Conservation (phyloP, 1,140 invertebrate genomes). For the Manduca sexta region DNA sequence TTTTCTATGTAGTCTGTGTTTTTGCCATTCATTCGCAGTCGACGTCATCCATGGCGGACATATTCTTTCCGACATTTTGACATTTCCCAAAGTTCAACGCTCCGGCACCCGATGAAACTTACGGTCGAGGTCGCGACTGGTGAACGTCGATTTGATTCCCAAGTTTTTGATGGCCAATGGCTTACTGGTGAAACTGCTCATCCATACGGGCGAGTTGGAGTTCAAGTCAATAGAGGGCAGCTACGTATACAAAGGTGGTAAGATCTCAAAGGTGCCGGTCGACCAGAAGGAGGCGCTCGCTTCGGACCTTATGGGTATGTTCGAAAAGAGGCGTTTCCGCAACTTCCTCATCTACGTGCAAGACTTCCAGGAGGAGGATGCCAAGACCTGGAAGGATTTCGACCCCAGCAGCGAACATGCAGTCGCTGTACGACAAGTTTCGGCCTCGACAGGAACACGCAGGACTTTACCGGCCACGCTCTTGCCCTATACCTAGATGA, state of each 20-base stretch:
- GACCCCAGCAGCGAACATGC: constrained; percentile 91
- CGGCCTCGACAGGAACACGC: constrained; percentile 96
- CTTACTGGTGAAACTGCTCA: constrained; percentile 96
- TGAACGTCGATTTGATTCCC: constrained; percentile 99
- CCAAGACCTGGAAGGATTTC: constrained; percentile 95
- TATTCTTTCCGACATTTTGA: constrained; percentile 68
- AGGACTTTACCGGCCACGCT: constrained; percentile 99
- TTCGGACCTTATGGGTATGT: constrained; percentile 98
- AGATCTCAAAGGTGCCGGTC: constrained; percentile 99
- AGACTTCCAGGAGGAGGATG: constrained; percentile 93
- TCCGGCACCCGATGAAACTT: constrained; percentile 87
- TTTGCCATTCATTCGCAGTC: constrained; percentile 14
- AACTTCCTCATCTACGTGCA: constrained; percentile 98
- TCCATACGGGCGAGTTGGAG: constrained; percentile 99
- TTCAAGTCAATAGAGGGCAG: constrained; percentile 99
- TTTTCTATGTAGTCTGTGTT: too few species aligned
- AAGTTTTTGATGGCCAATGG: constrained; percentile 99
- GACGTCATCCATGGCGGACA: constrained; percentile 62
- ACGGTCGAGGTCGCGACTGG: constrained; percentile 97
- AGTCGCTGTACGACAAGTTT: constrained; percentile 96
- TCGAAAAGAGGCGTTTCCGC: constrained; percentile 98
- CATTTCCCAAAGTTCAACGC: constrained; percentile 83
- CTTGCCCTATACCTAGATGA: constrained; percentile 95
- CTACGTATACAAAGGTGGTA: constrained; percentile 98
- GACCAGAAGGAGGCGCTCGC: constrained; percentile 99